Base-by-base conservation (phyloP, 2,888 invertebrate genomes). In the Mythimna lalbum region DNA sequence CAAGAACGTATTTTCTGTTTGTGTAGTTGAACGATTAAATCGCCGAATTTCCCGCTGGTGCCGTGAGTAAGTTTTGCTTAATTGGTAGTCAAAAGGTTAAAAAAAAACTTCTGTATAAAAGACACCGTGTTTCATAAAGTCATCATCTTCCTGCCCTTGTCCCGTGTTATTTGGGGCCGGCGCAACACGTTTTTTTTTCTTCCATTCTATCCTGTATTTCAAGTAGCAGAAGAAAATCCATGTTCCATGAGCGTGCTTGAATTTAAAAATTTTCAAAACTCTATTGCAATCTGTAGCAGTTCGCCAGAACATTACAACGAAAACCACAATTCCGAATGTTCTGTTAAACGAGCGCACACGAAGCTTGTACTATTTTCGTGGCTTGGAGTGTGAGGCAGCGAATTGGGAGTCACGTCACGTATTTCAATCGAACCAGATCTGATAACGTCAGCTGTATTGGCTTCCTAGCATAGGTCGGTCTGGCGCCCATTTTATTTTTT, bases 391-490 rank as follows among this genome's bases (percentile, higher is more conserved):
- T 71, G 81, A 74, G 76, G 85, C 73, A 82, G 71, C 77, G 83
- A 88, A 89, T 91, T 86, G 84, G 86, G 73, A 93, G 84, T 89
- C 91, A 82, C 81, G 88, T 90, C 94, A 94, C 94, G 93, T 93
- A 93, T 92, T 93, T 94, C 93, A 94, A 94, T 95, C 89, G 91
- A 90, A 89, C 89, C 89, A 89, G 88, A 88, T 88, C 88, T 88
- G 88, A 89, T 89, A 90, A 86, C 84, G 84, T 87, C 88, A 85
- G 86, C 85, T 80, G 82, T 88, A 86, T 86, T 87, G 86, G 83
- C 82, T 86, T 81, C 78, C 84, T 78, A 80, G 76, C 82, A 83
- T 78, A 78, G 77, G 77, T 75, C 79, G 76, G 78, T 82, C 69
- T 69, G 55, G 63, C 64, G 63, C 47, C 52, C 67, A 73, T 75